phyloP scores from a whole-genome alignment of 2,113 vertebrate genomes.

The Pomatorhinus ruficollis region DNA sequence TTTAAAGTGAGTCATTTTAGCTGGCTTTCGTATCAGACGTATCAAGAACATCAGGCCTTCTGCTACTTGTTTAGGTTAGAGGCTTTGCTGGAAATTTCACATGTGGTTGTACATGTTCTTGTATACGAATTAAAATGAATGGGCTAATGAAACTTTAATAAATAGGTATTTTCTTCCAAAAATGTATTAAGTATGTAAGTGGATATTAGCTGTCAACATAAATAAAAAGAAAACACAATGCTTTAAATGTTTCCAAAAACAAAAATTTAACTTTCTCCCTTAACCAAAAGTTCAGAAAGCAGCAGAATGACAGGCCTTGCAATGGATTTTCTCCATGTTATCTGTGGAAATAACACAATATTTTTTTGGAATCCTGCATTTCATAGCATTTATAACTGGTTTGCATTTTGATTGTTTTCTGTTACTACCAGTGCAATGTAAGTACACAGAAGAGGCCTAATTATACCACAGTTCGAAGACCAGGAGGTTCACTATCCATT shows the following conservation, averaged over 20 bases:
- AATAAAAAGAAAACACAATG: background rate
- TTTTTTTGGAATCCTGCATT: background rate
- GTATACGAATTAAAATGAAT: slow-evolving; percentile 15
- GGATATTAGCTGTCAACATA: background rate
- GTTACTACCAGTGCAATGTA: background rate
- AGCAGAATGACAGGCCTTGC: background rate
- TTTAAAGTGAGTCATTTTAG: background rate
- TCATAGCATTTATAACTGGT: background rate
- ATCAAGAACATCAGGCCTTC: background rate
- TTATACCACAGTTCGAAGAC: background rate
- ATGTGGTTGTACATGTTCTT: background rate
- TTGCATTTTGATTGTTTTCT: background rate
- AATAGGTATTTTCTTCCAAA: background rate
- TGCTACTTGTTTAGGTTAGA: slow-evolving; percentile 9
- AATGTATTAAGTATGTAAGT: background rate
- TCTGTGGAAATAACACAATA: background rate
- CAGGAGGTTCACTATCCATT: background rate
- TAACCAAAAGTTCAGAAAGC: background rate
- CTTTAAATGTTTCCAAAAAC: background rate
- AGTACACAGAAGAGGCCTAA: background rate
- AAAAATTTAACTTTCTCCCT: background rate
- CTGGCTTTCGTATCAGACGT: background rate
- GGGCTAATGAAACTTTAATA: background rate
- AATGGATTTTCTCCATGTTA: background rate
- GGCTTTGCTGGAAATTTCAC: slow-evolving; percentile 12